phyloP scores from a whole-genome alignment of 2,797 vertebrate genomes.

The Aythya fuligula region DNA sequence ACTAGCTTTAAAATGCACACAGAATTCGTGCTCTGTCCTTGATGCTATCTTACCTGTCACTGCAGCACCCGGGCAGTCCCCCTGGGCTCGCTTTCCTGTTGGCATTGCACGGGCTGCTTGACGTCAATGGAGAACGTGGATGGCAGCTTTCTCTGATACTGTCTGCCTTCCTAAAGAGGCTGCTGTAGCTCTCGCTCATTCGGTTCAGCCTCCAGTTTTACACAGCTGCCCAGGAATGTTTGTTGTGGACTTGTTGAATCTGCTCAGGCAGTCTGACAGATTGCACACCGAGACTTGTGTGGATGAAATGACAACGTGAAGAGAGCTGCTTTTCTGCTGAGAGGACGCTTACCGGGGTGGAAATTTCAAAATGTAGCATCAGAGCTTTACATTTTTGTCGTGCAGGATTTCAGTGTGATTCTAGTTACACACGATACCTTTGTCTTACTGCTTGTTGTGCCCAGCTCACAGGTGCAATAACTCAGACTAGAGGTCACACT shows the following conservation, averaged over 20 bases:
- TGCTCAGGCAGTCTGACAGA: neutral
- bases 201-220: neutral
- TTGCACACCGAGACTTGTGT: neutral
- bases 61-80: neutral
- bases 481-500: neutral
- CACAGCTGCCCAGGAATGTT: neutral
- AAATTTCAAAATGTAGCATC: neutral
- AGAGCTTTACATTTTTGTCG: neutral
- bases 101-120: accelerated
- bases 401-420: accelerated
- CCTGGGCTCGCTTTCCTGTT: neutral
- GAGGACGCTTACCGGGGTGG: neutral
- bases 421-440: neutral
- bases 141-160: neutral
- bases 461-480: neutral
- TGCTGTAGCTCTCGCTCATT: neutral
- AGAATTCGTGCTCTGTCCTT: neutral
- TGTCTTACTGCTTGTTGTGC: neutral
- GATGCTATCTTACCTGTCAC: neutral
- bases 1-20: neutral
- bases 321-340: neutral
- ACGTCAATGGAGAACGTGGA: neutral
- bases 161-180: neutral
- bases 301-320: neutral
- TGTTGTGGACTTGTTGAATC: neutral